Conservation (phyloP, 2,888 invertebrate genomes). For the Melieria omissa region DNA sequence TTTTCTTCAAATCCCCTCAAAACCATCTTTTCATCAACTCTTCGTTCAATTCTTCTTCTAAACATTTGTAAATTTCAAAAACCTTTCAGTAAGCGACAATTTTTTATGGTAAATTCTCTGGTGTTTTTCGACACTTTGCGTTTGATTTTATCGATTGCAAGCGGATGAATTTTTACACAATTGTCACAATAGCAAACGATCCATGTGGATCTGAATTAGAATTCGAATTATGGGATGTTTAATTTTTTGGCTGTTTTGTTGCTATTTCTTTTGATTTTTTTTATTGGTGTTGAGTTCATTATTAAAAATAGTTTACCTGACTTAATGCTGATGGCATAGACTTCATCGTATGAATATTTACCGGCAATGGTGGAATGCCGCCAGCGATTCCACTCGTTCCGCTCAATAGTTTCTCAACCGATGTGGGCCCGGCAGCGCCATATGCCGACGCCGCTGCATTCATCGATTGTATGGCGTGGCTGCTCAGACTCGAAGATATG, state of each 20-base stretch:
- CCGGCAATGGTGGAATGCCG: conserved; percentile 66
- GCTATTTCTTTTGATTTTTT: conserved; percentile 36
- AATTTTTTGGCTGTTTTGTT: conserved; percentile 11
- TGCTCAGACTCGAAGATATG: conserved; percentile 76
- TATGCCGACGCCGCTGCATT: conserved; percentile 64
- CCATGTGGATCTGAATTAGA: no score
- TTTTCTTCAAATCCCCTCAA: no score
- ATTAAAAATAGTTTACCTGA: conserved; percentile 66
- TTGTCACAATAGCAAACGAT: no score
- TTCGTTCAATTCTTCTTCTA: no score
- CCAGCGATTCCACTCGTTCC: conserved; percentile 64
- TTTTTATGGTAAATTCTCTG: no score
- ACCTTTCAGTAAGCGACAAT: no score
- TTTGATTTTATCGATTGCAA: conserved; percentile 10
- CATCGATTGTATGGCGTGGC: conserved; percentile 73
- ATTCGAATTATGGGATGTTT: neutral
- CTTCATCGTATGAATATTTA: conserved; percentile 68
- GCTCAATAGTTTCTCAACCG: conserved; percentile 68
- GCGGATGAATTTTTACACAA: conserved; percentile 21
- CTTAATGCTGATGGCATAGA: conserved; percentile 67
- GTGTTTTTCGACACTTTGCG: no score
- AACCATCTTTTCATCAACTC: no score
- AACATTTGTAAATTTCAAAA: no score
- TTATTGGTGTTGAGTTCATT: conserved; percentile 50
- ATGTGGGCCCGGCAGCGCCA: conserved; percentile 56